These are phyloP conservation scores for Callorhinus ursinus DNA, from an alignment of 2,113 vertebrate genomes.

Conservation along the genomic window DNA sequence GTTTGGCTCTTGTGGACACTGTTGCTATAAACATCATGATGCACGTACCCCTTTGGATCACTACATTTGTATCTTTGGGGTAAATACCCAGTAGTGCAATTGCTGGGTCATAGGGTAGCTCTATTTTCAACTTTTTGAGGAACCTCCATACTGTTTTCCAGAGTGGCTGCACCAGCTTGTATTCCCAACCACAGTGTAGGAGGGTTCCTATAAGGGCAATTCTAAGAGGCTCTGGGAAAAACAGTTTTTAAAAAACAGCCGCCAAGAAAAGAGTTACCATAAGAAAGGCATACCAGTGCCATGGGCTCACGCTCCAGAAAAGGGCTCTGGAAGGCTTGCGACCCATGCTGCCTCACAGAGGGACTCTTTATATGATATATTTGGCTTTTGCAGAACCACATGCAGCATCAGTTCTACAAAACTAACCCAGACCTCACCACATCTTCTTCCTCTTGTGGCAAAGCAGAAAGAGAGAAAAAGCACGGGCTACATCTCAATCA, in stretches of 20 bases:
- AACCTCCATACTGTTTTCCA: too few species aligned
- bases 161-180: too few species aligned
- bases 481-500: not conserved
- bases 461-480: conserved; percentile 20
- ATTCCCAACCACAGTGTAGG: too few species aligned
- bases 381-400: conserved; percentile 64
- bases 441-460: conserved; percentile 60
- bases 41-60: too few species aligned
- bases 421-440: conserved; percentile 39
- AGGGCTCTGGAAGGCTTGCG: not conserved
- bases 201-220: not conserved
- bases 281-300: not conserved
- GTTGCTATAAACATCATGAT: too few species aligned
- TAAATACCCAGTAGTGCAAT: too few species aligned
- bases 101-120: too few species aligned
- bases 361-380: not conserved
- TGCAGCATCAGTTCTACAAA: conserved; percentile 45
- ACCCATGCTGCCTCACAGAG: not conserved
- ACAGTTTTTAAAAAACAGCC: not conserved
- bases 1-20: too few species aligned
- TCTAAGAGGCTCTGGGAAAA: not conserved
- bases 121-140: too few species aligned
- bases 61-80: too few species aligned
- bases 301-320: not conserved
- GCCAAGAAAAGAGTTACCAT: not conserved